Evolutionary conservation across 2,113 vertebrate genomes (phyloP), one percentile per base, ranked within the genome.

Genomic region (Elachura formosa): DNA sequence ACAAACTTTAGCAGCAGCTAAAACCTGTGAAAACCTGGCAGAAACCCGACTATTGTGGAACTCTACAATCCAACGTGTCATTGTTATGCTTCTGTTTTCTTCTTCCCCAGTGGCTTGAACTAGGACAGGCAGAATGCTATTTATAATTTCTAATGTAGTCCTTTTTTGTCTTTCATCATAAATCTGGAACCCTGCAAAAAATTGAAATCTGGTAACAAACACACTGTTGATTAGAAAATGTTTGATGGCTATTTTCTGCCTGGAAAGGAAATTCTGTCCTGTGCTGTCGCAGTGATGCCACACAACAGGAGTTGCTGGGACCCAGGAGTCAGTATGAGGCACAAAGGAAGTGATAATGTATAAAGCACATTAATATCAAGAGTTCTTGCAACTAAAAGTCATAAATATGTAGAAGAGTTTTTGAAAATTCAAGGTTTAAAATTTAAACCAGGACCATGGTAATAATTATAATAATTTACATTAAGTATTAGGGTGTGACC

Each of bases 101-200:
- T 85, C 77, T 75, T 96, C 95, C 95, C 95, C 66, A 76, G 95
- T 69, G 94, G 96, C 95, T 82, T 97, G 94, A 97, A 97, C 94
- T 97, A 97, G 95, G 93, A 97, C 95, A 94, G 74, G 62, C 81
- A 83, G 81, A 92, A 79, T 12, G 74, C 94, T 96, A 96, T 97
- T 96, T 87, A 95, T 97, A 96, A 87, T 79, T 76, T 82, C 66
- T 84, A 89, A 91, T 89, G 89, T 72, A 92, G 93, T 89, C 78
- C 94, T 94, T 91, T 89, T 91, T 87, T 73, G 84, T 82, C 91
- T 96, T 95, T 95, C 91, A 95, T 75, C 69, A 36, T 85, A 66
- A 91, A 95, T 95, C 49, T 94, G 84, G 91, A 96, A 55, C 91
- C 93, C 67, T 33, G 67, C 61, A 62, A 48, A 89, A 93, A 91